These are phyloP conservation scores for Melinopterus prodromus DNA, from an alignment of 2,888 invertebrate species.

Conservation along the genomic window DNA sequence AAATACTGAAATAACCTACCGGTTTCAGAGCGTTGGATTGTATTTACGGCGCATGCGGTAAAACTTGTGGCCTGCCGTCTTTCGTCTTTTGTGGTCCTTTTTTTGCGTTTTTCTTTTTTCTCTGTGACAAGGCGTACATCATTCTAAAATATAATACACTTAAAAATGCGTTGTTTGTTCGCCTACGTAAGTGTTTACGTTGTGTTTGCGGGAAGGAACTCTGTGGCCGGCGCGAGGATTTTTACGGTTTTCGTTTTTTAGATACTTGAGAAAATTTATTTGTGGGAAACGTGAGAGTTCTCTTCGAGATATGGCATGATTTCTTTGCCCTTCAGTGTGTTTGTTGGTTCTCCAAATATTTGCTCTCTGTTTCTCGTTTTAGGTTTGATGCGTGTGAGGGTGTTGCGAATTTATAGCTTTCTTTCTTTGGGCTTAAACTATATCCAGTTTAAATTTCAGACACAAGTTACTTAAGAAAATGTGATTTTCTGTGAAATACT, in stretches of 20 bases:
- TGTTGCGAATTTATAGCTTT: neutral
- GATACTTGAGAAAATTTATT: neutral
- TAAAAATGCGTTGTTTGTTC: neutral
- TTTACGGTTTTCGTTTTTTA: neutral
- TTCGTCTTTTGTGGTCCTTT: neutral
- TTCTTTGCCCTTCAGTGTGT: neutral
- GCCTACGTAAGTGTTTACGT: neutral
- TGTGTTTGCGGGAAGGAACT: neutral
- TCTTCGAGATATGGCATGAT: neutral
- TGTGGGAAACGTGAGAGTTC: neutral
- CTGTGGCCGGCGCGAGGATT: neutral
- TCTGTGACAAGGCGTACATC: neutral
- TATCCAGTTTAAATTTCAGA: too few relatives aligned
- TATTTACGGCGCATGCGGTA: neutral
- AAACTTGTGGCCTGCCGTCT: neutral
- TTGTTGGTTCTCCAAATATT: neutral
- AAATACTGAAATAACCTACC: neutral
- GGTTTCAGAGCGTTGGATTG: neutral
- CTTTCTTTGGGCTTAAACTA: neutral
- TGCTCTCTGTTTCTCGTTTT: neutral
- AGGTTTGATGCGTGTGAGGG: neutral
- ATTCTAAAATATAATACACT: slow-evolving; percentile 4
- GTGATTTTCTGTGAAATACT: too few relatives aligned
- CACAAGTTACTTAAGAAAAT: too few relatives aligned
- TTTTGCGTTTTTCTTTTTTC: neutral